A percentile compares a stretch with the other conserved stretches of the same genome.
Conservation (phyloP, 1,140 invertebrate species). For the Copidosoma floridanum region DNA sequence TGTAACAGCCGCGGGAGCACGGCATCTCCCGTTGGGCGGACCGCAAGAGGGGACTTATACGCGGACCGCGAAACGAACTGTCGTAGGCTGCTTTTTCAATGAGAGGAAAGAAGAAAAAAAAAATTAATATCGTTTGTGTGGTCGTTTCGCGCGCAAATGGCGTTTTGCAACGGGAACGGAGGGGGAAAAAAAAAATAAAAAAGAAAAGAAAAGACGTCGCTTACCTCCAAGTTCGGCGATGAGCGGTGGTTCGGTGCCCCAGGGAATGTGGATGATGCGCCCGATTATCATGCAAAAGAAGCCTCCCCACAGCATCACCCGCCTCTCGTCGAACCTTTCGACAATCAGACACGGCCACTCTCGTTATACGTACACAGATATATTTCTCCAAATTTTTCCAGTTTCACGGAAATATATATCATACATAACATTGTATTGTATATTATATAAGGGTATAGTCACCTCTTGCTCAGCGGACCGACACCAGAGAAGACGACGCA, state of each 20-base stretch:
- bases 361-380: background rate
- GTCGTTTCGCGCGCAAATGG: no score
- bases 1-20: no score
- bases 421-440: no score
- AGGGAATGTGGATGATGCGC: conserved; percentile 72
- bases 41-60: no score
- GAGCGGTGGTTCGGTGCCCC: conserved; percentile 66
- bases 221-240: conserved; percentile 56
- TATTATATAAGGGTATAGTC: conserved; percentile 19
- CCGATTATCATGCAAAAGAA: conserved; percentile 77
- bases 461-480: conserved; percentile 68
- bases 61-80: no score
- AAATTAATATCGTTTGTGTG: no score
- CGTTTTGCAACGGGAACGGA: no score
- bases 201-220: conserved; percentile 19
- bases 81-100: no score
- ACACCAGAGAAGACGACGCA: conserved; percentile 73
- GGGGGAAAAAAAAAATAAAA: no score
- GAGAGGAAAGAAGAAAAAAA: no score
- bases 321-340: conserved; percentile 67
- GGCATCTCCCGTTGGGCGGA: no score
- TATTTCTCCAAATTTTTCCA: background rate
- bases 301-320: conserved; percentile 76
- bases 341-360: background rate
- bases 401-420: no score